Base-by-base conservation (phyloP, 2,113 vertebrate species). In the Carettochelys insculpta region DNA sequence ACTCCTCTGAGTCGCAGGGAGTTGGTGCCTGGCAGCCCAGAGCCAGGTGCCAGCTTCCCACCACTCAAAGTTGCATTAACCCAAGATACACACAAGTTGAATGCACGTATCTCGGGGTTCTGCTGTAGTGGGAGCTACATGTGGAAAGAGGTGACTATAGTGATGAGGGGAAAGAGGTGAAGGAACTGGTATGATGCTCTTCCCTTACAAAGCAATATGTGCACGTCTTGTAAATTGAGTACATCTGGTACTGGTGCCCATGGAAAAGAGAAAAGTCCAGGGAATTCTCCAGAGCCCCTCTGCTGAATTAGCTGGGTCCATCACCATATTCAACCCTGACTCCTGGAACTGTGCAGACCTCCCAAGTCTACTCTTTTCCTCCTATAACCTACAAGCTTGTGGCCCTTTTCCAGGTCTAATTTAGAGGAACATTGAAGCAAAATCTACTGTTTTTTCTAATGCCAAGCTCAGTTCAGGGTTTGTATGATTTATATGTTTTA, bases 261-360 rank as follows among this genome's bases (percentile, higher is more conserved):
- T 3, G 1, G 3, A 76, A 8, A 13, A 50, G 12, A 22, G 8
- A 19, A 9, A 38, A 24, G 12, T 3, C 1, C 52, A 45, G 24
- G 45, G 41, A 82, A 38, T 16, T 41, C 85, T 20, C 7, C 27
- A 12, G 17, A 17, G 8, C 54, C 1, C 0, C 10, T 51, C 10
- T 75, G 71, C 71, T 76, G 22, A 80, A 56, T 68, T 68, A 41
- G 17, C 12, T 71, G 68, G 13, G 8, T 12, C 3, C 5, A 6
- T 24, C 43, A 41, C 22, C 71, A 75, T 24, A 75, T 43, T 25
- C 41, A 75, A 75, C 38, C 22, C 71, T 6, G 14, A 27, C 41
- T 43, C 38, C 41, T 75, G 71, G 71, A 29, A 41, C 41, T 7
- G 6, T 45, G 38, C 41, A 45, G 71, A 75, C 71, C 41, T 75